Base-by-base conservation (phyloP, 1,140 invertebrate species). In the Holotrichia oblita region DNA sequence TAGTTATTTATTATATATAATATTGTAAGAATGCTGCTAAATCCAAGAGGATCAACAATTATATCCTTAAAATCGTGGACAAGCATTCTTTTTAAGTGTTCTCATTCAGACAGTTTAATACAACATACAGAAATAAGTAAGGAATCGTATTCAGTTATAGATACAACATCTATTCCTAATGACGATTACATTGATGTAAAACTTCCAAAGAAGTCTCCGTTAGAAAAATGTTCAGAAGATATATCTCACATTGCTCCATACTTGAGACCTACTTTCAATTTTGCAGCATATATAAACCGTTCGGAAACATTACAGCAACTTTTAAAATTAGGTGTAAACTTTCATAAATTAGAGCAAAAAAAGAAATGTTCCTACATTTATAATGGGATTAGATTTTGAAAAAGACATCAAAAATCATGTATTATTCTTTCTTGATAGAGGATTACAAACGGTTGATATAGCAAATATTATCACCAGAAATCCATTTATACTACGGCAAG, bases 281-380 rank as follows among this genome's bases (percentile, higher is more conserved):
- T 97, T 82, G 95, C 95, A 10, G 91, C 94, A 12, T 96, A 94
- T 88, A 92, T 94, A 0, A 93, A 97, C 81, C 90, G 91, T 55
- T 97, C 95, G 0, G 84, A 88, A 77, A 91, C 92, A 10, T 87
- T 98, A 6, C 91, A 95, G 85, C 89, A 94, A 80, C 86, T 98
- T 2, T 86, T 97, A 0, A 91, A 95, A 83, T 86, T 99, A 34
- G 96, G 96, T 22, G 96, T 99, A 0, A 87, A 97, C 85, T 89
- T 99, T 40, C 90, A 93, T 83, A 91, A 92, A 87, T 90, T 98
- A 79, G 96, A 98, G 85, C 90, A 89, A 77, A 83, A n/a, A 89
- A 90, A 87, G 88, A 14, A 89, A 90, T 3, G 84, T 93, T 40
- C 88, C 91, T 2, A 87, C 94, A 80, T 92, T 91, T 83, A 87